These are phyloP conservation scores for Chinchilla lanigera DNA, from an alignment of 2,113 vertebrate species.

Conservation along the genomic window DNA sequence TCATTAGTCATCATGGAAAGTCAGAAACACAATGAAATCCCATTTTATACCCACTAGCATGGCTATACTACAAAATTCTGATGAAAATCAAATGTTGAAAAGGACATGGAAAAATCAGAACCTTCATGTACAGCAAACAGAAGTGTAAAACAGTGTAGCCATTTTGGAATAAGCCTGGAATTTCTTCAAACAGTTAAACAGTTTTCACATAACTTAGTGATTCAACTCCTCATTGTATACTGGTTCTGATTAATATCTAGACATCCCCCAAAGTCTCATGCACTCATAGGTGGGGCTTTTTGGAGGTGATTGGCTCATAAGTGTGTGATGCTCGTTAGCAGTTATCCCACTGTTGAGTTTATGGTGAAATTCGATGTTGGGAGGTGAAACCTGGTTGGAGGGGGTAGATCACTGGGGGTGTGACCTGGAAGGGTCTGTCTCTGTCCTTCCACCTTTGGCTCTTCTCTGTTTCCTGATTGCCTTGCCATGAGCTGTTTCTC, in stretches of 20 bases:
- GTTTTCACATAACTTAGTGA: constrained; percentile 2
- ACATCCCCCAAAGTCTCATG: background rate
- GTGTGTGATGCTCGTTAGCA: background rate
- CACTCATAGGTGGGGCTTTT: background rate
- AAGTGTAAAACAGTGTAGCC: background rate
- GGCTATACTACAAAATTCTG: background rate
- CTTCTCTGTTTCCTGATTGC: background rate
- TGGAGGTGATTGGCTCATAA: background rate
- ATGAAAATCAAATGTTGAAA: background rate
- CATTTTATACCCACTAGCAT: background rate
- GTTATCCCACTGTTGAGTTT: background rate
- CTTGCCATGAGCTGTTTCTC: background rate
- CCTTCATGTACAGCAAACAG: background rate
- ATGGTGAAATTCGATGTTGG: background rate
- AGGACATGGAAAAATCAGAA: background rate
- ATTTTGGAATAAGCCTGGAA: background rate
- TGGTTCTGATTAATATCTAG: background rate
- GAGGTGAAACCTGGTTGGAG: background rate
- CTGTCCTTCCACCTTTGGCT: background rate
- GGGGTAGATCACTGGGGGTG: background rate
- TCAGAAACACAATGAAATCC: background rate
- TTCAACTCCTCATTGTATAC: background rate
- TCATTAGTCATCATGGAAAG: background rate
- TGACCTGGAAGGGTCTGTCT: background rate
- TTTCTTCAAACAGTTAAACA: constrained; percentile 15